Conservation (phyloP, 2,113 vertebrate species). For the Lophura nycthemera region DNA sequence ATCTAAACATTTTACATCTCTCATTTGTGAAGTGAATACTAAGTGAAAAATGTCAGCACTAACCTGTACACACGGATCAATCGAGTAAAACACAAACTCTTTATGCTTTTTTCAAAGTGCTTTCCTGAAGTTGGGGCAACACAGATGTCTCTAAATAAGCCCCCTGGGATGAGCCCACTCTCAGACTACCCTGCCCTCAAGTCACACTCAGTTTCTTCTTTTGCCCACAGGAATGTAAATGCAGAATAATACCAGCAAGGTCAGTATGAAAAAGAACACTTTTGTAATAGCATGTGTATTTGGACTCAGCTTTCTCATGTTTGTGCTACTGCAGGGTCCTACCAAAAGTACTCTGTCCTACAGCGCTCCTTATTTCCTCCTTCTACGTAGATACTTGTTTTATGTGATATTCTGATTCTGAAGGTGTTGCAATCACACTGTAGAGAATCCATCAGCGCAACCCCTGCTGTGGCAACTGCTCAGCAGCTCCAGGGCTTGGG, state of each 20-base stretch:
- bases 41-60: constrained; percentile 1
- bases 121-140: neutral
- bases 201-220: neutral
- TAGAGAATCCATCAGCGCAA: neutral
- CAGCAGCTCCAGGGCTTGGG: neutral
- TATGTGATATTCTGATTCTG: neutral
- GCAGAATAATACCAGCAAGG: neutral
- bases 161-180: neutral
- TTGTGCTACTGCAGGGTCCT: neutral
- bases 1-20: constrained; percentile 37
- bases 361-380: neutral
- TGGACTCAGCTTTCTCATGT: neutral
- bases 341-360: neutral
- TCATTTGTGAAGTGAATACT: constrained; percentile 49
- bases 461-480: neutral
- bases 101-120: neutral
- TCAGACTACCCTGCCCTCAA: neutral
- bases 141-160: neutral
- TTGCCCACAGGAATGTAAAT: neutral
- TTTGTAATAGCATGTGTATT: neutral
- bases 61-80: neutral
- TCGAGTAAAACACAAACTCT: neutral
- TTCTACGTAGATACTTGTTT: neutral
- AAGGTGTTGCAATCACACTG: neutral
- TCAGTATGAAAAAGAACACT: neutral